phyloP scores from a whole-genome alignment of 2,888 invertebrate species.

The Sabatieria punctata region DNA sequence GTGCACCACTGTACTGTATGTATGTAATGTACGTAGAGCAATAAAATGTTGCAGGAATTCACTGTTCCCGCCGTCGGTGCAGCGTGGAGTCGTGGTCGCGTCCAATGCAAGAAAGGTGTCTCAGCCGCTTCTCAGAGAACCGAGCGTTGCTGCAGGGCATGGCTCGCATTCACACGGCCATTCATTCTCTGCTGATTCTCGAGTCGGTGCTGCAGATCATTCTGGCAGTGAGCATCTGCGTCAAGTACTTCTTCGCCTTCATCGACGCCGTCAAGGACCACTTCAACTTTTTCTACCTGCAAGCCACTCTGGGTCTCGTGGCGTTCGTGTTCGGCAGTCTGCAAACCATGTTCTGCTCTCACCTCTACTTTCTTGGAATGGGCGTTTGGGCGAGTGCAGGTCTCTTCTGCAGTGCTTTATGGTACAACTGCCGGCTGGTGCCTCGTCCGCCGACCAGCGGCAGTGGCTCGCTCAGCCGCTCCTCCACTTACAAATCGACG shows the following conservation, averaged over 20 bases:
- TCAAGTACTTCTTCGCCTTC: background rate
- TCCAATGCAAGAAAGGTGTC: background rate
- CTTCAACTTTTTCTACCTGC: background rate
- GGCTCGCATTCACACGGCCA: background rate
- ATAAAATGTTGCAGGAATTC: background rate
- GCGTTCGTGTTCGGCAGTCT: background rate
- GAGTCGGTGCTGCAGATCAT: background rate
- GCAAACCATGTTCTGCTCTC: conserved; percentile 4
- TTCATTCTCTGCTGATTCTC: background rate
- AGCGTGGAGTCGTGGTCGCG: background rate
- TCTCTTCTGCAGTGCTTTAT: too few relatives aligned
- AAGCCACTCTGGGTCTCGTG: background rate
- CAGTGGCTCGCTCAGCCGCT: background rate
- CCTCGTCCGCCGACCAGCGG: too few relatives aligned
- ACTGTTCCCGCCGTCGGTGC: background rate
- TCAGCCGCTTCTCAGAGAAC: background rate
- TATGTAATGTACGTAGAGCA: too few relatives aligned
- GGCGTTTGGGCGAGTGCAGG: background rate
- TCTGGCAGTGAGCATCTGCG: background rate
- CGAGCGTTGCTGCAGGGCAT: background rate
- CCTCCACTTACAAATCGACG: background rate
- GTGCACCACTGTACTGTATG: too few relatives aligned
- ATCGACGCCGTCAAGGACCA: background rate
- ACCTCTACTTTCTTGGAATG: background rate
- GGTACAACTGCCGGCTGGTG: too few relatives aligned